Base-by-base conservation (phyloP, 1,140 invertebrate genomes). In the Macrosteles quadrilineatus region DNA sequence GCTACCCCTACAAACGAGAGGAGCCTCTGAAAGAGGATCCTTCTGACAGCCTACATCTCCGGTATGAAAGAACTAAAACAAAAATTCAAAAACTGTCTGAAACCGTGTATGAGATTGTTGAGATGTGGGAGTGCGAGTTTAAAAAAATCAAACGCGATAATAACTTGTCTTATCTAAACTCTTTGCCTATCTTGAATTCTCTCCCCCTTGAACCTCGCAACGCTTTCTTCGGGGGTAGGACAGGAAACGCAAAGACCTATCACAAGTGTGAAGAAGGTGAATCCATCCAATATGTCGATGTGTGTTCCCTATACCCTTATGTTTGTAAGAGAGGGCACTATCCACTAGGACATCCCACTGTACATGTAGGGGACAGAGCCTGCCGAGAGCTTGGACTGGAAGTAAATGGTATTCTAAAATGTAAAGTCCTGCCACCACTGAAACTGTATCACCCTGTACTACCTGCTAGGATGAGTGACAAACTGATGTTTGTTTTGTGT, bases 291-390 rank as follows among this genome's bases (percentile, higher is more conserved):
- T 45, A 40, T 32, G 63, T 65, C 6, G 63, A 65, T 32, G 63
- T n/a, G n/a, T n/a, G n/a, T n/a, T n/a, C n/a, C n/a, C n/a, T n/a
- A n/a, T n/a, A n/a, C n/a, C n/a, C n/a, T n/a, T n/a, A n/a, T n/a
- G n/a, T n/a, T n/a, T n/a, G n/a, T n/a, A n/a, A n/a, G n/a, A n/a
- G n/a, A n/a, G n/a, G n/a, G n/a, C n/a, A n/a, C n/a, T n/a, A n/a
- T n/a, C n/a, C n/a, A n/a, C n/a, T n/a, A n/a, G n/a, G n/a, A n/a
- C n/a, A n/a, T n/a, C 31, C 78, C 67, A 19, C 68, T 78, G 3
- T 75, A 73, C 63, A 78, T 78, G 47, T 75, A 76, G 47, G 75
- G 72, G 0, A 73, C 73, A 64, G 80, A 76, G 70, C 80, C 80
- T 2, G 43, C 80, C 11, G 76, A 75, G 25, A 77, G 81, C 68